phyloP scores from a whole-genome alignment of 2,113 vertebrate genomes.

The Melanostigma gelatinosum region DNA sequence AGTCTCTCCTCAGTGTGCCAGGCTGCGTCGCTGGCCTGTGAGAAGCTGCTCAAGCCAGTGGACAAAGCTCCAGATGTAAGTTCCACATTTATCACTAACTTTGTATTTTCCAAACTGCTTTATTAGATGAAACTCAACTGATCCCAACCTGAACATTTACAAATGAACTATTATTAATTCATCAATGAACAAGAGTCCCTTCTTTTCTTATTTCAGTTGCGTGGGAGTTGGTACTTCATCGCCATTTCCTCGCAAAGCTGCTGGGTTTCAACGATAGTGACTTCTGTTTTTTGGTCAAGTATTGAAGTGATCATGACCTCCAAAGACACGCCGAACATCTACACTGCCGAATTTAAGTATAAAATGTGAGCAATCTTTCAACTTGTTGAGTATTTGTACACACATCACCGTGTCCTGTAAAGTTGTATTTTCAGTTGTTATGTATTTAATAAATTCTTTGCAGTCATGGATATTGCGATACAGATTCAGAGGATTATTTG shows the following conservation, averaged over 20 bases:
- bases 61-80: slow-evolving; percentile 43
- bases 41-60: slow-evolving; percentile 26
- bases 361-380: slow-evolving; percentile 34
- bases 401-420: not conserved
- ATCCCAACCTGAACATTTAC: not conserved
- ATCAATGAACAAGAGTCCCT: not conserved
- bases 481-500: accelerated
- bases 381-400: not conserved
- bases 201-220: slow-evolving; percentile 24
- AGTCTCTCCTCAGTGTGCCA: slow-evolving; percentile 43
- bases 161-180: not conserved
- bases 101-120: not conserved
- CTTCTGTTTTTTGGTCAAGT: slow-evolving; percentile 9
- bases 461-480: slow-evolving; percentile 19
- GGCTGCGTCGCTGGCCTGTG: slow-evolving; percentile 45
- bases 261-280: accelerated
- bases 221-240: slow-evolving; percentile 27
- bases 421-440: slow-evolving; percentile 4
- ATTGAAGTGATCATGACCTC: accelerated
- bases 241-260: not conserved
- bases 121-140: not conserved
- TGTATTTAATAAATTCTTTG: not conserved
- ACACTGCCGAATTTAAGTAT: accelerated
- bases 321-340: not conserved
- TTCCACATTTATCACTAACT: not conserved